Evolutionary conservation across 2,888 invertebrate species (phyloP).

Genomic region (Leucophora obtusa): DNA sequence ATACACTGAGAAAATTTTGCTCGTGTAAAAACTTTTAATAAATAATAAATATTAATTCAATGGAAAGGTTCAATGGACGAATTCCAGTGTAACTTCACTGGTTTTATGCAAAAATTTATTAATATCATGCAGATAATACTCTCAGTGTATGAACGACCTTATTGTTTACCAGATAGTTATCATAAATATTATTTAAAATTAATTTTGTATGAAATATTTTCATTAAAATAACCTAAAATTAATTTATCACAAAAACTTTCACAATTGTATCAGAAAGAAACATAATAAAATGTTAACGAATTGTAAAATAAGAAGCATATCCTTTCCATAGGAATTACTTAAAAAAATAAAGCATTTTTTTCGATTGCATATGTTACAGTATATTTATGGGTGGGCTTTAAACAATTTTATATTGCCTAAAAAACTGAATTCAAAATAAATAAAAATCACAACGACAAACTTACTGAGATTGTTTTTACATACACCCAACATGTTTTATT

Average conservation of each 20-base stretch:
- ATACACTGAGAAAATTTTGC: too few species aligned
- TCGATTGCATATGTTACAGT: constrained; percentile 30
- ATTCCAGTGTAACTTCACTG: too few species aligned
- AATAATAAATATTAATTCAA: too few species aligned
- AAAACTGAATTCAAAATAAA: constrained; percentile 25
- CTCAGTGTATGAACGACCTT: too few species aligned
- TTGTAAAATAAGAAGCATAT: constrained; percentile 22
- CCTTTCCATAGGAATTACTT: constrained; percentile 27
- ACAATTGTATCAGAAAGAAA: constrained; percentile 24
- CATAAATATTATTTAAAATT: too few species aligned
- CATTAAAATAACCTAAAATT: constrained; percentile 35
- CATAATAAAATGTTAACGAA: neutral
- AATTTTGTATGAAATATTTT: neutral
- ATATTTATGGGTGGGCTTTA: constrained; percentile 60
- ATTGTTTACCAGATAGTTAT: neutral
- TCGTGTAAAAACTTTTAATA: too few species aligned
- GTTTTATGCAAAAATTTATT: too few species aligned
- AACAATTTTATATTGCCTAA: constrained; percentile 36
- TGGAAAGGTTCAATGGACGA: too few species aligned
- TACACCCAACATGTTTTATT: constrained; percentile 53
- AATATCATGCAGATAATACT: too few species aligned
- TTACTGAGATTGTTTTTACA: constrained; percentile 21
- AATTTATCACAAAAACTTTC: constrained; percentile 53
- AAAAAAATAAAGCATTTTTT: constrained; percentile 32
- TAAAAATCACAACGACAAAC: constrained; percentile 49